Percentiles rank a stretch among this genome's conserved stretches.
Conservation (phyloP, 2,888 invertebrate genomes). For the Xestia ashworthii region DNA sequence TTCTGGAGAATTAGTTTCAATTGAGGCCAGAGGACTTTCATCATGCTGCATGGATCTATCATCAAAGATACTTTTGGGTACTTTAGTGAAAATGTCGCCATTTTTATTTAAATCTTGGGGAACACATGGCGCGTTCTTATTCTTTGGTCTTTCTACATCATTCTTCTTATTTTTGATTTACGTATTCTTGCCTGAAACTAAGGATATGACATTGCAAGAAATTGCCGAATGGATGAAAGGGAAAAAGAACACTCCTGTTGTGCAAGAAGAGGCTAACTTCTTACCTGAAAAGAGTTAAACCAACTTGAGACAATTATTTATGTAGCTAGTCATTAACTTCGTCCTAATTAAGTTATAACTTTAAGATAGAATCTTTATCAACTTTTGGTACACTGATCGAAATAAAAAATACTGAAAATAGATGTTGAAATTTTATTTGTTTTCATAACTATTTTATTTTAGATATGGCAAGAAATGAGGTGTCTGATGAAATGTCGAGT, state of each 20-base stretch:
- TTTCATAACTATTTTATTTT: neutral
- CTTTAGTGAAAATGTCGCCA: conserved; percentile 69
- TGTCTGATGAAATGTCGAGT: too few species aligned
- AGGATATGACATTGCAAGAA: conserved; percentile 60
- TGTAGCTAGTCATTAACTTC: conserved; percentile 33
- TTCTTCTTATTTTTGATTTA: conserved; percentile 61
- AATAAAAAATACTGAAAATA: neutral
- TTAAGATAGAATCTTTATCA: neutral
- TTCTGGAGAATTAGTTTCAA: conserved; percentile 68
- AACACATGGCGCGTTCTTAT: conserved; percentile 69
- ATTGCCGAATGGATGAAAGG: conserved; percentile 53
- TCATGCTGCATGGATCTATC: conserved; percentile 59
- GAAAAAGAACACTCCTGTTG: conserved; percentile 14
- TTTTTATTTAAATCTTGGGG: conserved; percentile 60
- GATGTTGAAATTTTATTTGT: neutral
- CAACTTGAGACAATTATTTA: neutral
- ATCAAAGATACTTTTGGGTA: conserved; percentile 57
- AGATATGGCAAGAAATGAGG: too few species aligned
- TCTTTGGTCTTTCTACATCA: conserved; percentile 65
- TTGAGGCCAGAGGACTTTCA: conserved; percentile 57
- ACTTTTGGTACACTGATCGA: neutral
- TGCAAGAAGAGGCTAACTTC: conserved; percentile 38
- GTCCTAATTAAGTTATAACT: neutral
- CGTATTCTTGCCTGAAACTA: conserved; percentile 70
- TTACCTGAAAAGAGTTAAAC: conserved; percentile 28